phyloP scores from a whole-genome alignment of 2,113 vertebrate genomes.

The Fulmarus glacialis region DNA sequence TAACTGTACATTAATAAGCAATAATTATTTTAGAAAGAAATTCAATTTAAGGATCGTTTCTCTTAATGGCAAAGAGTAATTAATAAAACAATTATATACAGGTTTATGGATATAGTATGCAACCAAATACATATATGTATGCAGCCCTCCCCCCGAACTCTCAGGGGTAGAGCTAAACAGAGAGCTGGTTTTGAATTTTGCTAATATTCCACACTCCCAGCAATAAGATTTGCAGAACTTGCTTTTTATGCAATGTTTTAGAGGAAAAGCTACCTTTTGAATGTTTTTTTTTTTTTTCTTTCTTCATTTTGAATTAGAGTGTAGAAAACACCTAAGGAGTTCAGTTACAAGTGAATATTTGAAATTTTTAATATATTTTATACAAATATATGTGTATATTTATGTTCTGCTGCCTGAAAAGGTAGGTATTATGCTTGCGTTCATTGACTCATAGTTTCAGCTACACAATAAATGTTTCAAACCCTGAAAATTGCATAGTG shows the following conservation, averaged over 20 bases:
- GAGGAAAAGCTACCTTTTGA: not conserved
- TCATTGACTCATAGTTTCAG: not conserved
- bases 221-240: not conserved
- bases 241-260: not conserved
- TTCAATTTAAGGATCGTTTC: slow-evolving; percentile 12
- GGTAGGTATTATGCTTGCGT: not conserved
- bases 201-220: not conserved
- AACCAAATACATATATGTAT: not conserved
- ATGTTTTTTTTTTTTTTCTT: not conserved
- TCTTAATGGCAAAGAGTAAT: slow-evolving; percentile 24
- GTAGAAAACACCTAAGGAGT: not conserved
- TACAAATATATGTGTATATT: not conserved
- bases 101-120: not conserved
- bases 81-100: slow-evolving; percentile 14
- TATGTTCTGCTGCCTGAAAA: not conserved
- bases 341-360: not conserved
- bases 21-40: slow-evolving; percentile 36
- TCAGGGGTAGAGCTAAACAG: not conserved
- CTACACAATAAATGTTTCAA: not conserved
- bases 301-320: not conserved
- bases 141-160: not conserved
- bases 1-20: slow-evolving; percentile 31
- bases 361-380: not conserved
- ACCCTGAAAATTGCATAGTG: not conserved
- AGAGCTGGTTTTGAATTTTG: not conserved